phyloP scores from a whole-genome alignment of 2,797 vertebrate species.

The Paratrypauchen microcephalus region DNA sequence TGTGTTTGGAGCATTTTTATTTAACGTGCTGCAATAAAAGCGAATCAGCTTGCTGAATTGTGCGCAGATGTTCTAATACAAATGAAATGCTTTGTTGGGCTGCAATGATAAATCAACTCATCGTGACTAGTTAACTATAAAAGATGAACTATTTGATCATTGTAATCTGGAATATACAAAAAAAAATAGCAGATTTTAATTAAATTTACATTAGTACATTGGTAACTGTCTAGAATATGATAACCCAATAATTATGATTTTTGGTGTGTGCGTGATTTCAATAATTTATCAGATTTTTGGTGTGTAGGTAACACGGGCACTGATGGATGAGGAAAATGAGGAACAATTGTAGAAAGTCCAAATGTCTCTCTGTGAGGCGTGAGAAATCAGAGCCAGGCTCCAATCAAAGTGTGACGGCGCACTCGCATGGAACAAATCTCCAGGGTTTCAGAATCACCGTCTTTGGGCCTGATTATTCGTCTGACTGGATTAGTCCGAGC shows the following conservation, averaged over 20 bases:
- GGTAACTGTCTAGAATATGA: too few species aligned
- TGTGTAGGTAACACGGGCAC: too few species aligned
- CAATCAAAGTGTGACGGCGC: slow-evolving; percentile 1
- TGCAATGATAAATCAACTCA: too few species aligned
- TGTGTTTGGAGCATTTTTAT: neutral
- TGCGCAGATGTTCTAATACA: neutral
- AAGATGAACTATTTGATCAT: too few species aligned
- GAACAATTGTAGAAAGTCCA: neutral
- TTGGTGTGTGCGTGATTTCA: too few species aligned
- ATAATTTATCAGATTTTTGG: too few species aligned
- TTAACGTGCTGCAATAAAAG: neutral
- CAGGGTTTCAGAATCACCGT: neutral
- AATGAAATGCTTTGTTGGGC: neutral
- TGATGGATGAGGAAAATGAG: too few species aligned
- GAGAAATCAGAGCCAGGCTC: neutral
- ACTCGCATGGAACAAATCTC: neutral
- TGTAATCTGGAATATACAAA: too few species aligned
- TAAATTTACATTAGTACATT: too few species aligned
- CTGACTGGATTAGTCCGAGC: neutral
- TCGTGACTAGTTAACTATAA: too few species aligned
- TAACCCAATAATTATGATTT: too few species aligned
- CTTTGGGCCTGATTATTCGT: slow-evolving; percentile 3
- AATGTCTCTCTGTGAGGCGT: neutral
- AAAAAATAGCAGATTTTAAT: too few species aligned
- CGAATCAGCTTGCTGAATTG: neutral